Conservation (phyloP, 2,113 vertebrate genomes). For the Eudorcas thomsonii region DNA sequence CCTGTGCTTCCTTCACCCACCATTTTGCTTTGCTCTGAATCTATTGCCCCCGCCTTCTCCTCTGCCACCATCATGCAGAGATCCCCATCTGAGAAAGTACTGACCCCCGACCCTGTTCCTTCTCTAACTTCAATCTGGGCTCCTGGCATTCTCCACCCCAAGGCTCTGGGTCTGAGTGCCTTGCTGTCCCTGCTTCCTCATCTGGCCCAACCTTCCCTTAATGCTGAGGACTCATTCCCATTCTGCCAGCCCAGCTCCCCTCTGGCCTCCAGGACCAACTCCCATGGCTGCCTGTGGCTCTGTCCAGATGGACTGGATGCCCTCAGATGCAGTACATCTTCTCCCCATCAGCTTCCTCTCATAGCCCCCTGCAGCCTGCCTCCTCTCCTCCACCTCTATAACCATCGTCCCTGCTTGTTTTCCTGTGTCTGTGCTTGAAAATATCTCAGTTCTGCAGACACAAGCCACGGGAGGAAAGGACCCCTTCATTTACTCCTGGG, state of each 20-base stretch:
- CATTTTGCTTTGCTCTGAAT: neutral
- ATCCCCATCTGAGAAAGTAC: neutral
- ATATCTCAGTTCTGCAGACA: neutral
- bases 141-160: neutral
- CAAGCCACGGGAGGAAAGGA: neutral
- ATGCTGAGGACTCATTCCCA: neutral
- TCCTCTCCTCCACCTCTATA: neutral
- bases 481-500: neutral
- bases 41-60: accelerated
- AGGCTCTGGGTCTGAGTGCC: neutral
- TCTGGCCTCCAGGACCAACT: neutral
- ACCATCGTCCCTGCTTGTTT: neutral
- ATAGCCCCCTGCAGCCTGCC: neutral
- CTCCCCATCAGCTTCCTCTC: neutral
- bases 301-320: accelerated
- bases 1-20: neutral
- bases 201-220: neutral
- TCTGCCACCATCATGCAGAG: neutral
- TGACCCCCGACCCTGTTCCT: neutral
- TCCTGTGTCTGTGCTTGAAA: neutral
- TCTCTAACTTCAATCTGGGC: neutral
- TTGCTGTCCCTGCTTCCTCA: neutral
- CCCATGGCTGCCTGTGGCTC: accelerated
- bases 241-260: neutral
- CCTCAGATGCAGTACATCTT: no score